Conservation (phyloP, 2,113 vertebrate genomes). For the Poeciliopsis prolifica region DNA sequence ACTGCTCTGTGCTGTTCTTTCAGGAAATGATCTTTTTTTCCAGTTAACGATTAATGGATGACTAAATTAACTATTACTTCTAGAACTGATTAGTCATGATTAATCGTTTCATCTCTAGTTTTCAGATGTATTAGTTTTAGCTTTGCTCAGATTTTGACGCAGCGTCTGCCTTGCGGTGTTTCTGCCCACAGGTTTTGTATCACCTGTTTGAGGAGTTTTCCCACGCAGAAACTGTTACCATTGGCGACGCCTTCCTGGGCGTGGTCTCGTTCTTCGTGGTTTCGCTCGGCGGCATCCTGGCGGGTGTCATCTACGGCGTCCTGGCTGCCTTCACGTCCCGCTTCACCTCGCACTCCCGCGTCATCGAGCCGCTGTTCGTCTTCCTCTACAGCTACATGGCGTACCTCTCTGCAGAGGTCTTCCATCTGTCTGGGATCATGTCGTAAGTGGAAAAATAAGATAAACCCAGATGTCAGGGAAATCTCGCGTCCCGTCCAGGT, state of each 20-base stretch:
- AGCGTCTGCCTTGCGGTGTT: background rate
- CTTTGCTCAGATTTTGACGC: no score
- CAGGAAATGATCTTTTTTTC: no score
- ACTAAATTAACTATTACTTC: no score
- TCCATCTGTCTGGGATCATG: slow-evolving; percentile 98
- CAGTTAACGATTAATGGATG: no score
- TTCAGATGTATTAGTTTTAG: no score
- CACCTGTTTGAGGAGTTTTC: slow-evolving; percentile 94
- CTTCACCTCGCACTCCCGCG: slow-evolving; percentile 92
- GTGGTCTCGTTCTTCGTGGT: slow-evolving; percentile 95
- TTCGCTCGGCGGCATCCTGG: slow-evolving; percentile 87
- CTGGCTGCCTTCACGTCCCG: slow-evolving; percentile 93
- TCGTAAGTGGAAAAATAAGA: slow-evolving; percentile 83
- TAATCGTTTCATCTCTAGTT: no score
- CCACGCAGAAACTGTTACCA: slow-evolving; percentile 77
- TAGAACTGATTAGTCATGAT: no score
- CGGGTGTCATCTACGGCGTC: slow-evolving; percentile 89
- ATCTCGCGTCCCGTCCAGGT: background rate
- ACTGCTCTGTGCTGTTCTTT: no score
- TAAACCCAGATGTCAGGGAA: background rate
- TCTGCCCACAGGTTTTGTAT: slow-evolving; percentile 87
- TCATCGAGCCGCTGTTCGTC: slow-evolving; percentile 98
- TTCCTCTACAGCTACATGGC: slow-evolving; percentile 99
- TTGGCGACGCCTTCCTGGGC: slow-evolving; percentile 86
- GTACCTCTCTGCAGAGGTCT: slow-evolving; percentile 93